Evolutionary conservation across 2,888 invertebrate species (phyloP), one percentile per base, ranked within the genome.

Genomic region (Philonicus albiceps): DNA sequence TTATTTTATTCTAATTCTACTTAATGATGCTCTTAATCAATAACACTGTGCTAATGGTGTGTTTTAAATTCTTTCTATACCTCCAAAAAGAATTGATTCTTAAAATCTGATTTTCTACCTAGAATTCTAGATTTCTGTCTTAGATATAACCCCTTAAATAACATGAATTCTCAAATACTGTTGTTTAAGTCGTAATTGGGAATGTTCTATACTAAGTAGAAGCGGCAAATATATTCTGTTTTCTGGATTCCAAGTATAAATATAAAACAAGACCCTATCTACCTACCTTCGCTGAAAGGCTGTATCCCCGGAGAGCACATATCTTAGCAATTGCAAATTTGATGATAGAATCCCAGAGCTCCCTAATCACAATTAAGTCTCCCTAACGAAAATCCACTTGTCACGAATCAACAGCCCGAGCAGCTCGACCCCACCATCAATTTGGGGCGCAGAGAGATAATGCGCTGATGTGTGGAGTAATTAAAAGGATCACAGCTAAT

Each of bases 401-500:
- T 43, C 80, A 80, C 22, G 80, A 80, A 80, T 80, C 30, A 64
- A 37, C 83, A 83, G 64, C 37, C 72, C 53, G 19, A 83, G 37
- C 55, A 22, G 31, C 27, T n/a, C 27, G 53, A 55, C 55, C 64
- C 64, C 83, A 83, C 5, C 30, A 30, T 55, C 22, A 40, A 31
- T 37, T 64, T 22, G 64, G 37, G n/a, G n/a, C n/a, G 72, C 78
- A 27, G 37, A 16, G 27, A 83, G 85, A 86, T 87, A 86, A 85
- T 83, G 86, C 75, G 87, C 74, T 87, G 86, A 87, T 76, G 85
- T 85, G 75, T 64, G 80, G 64, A 87, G 87, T 87, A 87, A 87
- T 87, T 87, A 87, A 87, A 87, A 87, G 86, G 85, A 86, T 85
- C 72, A 72, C n/a, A 49, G 13, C n/a, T 86, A 86, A 87, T 86